A percentile compares a stretch with the other conserved stretches of the same genome.
phyloP scores from a whole-genome alignment of 2,113 vertebrate species.

The Crotalus helleri region DNA sequence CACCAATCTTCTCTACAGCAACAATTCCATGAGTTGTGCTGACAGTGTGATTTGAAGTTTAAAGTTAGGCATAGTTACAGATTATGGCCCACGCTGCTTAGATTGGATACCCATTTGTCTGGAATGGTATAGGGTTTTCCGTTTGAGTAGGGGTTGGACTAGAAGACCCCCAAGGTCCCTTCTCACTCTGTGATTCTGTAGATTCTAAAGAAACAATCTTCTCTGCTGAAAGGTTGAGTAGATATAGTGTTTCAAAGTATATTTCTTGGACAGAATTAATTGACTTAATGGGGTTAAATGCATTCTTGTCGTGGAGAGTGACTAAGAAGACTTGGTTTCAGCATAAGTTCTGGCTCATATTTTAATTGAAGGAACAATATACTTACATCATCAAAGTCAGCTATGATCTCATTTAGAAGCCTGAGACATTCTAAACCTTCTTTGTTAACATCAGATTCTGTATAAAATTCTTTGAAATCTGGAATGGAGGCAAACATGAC shows the following conservation, averaged over 20 bases:
- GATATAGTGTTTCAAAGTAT: background rate
- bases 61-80: background rate
- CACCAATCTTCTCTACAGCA: background rate
- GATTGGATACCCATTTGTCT: background rate
- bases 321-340: background rate
- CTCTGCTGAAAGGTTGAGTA: background rate
- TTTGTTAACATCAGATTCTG: slow-evolving; percentile 97
- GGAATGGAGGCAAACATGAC: slow-evolving; percentile 99
- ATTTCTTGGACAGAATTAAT: background rate
- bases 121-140: background rate
- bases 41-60: background rate
- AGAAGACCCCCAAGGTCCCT: background rate
- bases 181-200: background rate
- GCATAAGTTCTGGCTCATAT: background rate
- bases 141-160: background rate
- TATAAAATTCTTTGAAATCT: slow-evolving; percentile 99
- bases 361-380: background rate
- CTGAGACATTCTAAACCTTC: slow-evolving; percentile 95
- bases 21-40: background rate
- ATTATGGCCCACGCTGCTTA: background rate
- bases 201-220: background rate
- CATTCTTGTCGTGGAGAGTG: background rate
- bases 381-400: slow-evolving; percentile 95
- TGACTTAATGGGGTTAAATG: background rate
- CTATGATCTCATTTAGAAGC: slow-evolving; percentile 60